A percentile compares a stretch with the other conserved stretches of the same genome.
phyloP scores from a whole-genome alignment of 35 echinoderm and acorn worm genomes.

The Chiridota heheva region DNA sequence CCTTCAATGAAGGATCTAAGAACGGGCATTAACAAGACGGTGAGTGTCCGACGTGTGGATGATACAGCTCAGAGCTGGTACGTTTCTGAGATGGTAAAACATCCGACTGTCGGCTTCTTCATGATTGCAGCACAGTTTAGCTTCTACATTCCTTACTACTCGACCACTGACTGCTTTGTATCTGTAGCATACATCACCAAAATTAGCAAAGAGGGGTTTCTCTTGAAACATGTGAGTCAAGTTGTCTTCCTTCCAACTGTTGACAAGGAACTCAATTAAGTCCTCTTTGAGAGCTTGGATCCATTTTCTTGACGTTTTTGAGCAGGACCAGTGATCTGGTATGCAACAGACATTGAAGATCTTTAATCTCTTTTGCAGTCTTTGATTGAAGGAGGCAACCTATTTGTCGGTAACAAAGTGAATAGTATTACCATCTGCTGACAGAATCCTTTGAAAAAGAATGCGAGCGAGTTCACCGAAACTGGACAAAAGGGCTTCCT shows the following conservation, averaged over 20 bases:
- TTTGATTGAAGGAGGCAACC: background rate
- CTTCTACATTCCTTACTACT: background rate
- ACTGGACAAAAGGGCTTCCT: too few relatives aligned
- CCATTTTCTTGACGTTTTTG: background rate
- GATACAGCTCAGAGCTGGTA: background rate
- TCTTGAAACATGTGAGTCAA: background rate
- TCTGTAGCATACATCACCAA: background rate
- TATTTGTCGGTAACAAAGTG: slow-evolving; percentile 7
- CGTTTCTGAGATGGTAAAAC: slow-evolving; percentile 5
- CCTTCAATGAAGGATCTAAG: background rate
- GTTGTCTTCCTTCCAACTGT: slow-evolving; percentile 16
- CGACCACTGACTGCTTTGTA: background rate
- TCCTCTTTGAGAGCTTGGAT: slow-evolving; percentile 11
- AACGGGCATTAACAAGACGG: background rate
- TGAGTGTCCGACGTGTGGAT: slow-evolving; percentile 18
- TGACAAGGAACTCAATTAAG: background rate
- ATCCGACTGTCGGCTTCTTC: slow-evolving; percentile 7
- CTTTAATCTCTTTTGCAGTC: background rate
- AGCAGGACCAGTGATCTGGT: slow-evolving; percentile 10
- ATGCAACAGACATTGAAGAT: background rate
- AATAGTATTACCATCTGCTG: background rate
- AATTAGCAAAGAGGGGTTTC: slow-evolving; percentile 3
- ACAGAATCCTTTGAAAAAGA: background rate
- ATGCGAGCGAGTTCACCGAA: background rate
- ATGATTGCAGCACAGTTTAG: background rate